Conservation (phyloP, 2,797 vertebrate genomes). For the Xerus rutilus region DNA sequence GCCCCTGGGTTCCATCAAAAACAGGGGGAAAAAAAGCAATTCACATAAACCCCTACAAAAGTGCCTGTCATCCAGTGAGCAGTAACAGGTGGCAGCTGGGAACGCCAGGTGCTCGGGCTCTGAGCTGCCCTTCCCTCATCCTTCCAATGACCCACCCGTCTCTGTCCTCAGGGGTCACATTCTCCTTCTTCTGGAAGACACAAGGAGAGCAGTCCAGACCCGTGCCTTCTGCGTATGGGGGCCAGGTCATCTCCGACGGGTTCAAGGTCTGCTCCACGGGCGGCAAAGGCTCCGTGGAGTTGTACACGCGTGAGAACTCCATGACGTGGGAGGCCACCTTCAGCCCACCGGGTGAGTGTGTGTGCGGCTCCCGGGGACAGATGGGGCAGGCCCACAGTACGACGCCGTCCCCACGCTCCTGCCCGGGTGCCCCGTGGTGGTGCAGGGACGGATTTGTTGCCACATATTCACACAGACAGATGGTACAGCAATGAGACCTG, state of each 20-base stretch:
- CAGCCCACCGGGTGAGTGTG: conserved; percentile 91
- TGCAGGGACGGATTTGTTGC: too few species aligned
- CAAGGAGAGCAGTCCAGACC: conserved; percentile 86
- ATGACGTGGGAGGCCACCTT: conserved; percentile 95
- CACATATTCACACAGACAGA: too few species aligned
- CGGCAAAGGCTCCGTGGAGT: conserved; percentile 92
- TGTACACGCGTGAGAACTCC: conserved; percentile 93
- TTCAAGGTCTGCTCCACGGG: conserved; percentile 94
- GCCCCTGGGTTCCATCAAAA: too few species aligned
- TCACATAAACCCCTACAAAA: neutral
- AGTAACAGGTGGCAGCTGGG: neutral
- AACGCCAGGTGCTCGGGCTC: neutral
- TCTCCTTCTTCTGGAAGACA: conserved; percentile 99
- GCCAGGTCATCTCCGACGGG: conserved; percentile 94
- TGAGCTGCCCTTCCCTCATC: too few species aligned
- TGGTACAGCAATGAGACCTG: too few species aligned
- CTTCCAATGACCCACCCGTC: neutral
- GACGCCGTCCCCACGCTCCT: too few species aligned
- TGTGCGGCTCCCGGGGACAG: fast-evolving
- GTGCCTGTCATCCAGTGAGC: neutral
- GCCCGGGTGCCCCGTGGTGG: too few species aligned
- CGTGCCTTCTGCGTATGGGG: conserved; percentile 90
- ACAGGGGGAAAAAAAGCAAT: too few species aligned
- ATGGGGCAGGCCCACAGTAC: too few species aligned
- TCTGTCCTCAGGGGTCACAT: conserved; percentile 92